Conservation (phyloP, 2,888 invertebrate genomes). For the Luperina nickerlii region DNA sequence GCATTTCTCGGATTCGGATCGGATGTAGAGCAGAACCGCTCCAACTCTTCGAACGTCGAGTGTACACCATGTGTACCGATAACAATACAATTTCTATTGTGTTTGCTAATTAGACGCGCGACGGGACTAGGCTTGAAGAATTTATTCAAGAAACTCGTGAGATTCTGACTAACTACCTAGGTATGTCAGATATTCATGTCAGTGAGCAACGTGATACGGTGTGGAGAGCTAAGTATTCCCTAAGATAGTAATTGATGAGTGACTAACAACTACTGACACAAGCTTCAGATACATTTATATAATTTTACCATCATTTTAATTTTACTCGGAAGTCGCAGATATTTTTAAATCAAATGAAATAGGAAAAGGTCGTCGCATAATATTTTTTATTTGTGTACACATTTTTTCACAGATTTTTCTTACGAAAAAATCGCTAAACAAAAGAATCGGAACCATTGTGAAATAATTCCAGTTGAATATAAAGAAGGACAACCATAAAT, state of each 20-base stretch:
- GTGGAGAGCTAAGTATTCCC: background rate
- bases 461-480: slow-evolving; percentile 9
- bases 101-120: no score
- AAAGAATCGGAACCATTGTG: slow-evolving; percentile 5
- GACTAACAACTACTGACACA: background rate
- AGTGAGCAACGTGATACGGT: background rate
- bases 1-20: no score
- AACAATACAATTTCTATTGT: no score
- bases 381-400: background rate
- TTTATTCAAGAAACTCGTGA: background rate
- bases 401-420: background rate
- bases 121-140: background rate
- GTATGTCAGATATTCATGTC: background rate
- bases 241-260: background rate
- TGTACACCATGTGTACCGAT: no score
- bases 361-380: background rate
- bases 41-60: no score
- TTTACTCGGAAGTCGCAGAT: background rate
- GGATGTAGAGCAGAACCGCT: no score
- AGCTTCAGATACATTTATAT: background rate
- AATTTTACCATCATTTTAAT: no score
- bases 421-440: background rate
- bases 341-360: background rate
- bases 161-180: background rate
- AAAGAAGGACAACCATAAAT: slow-evolving; percentile 8